phyloP scores from a whole-genome alignment of 2,797 vertebrate genomes.

The Xerus rutilus region DNA sequence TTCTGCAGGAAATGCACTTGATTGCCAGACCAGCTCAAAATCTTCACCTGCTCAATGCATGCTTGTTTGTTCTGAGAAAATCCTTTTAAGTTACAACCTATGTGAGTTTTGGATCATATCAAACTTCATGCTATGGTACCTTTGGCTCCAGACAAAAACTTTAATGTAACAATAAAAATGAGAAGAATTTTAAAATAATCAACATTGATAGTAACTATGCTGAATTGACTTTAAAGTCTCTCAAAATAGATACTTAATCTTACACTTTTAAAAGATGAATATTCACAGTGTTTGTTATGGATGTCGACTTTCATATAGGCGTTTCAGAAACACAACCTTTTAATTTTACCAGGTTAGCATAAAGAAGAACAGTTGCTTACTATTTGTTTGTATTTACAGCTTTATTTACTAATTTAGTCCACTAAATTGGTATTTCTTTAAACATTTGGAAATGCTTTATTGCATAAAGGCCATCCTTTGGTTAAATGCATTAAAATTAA shows the following conservation, averaged over 20 bases:
- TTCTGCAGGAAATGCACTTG: constrained; percentile 68
- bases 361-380: background rate
- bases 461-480: too few relatives aligned
- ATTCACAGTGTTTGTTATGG: background rate
- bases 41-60: constrained; percentile 49
- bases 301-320: background rate
- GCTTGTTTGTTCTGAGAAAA: constrained; percentile 63
- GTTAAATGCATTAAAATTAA: background rate
- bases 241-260: background rate
- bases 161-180: background rate
- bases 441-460: background rate
- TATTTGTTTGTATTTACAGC: background rate
- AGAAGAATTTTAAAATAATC: background rate
- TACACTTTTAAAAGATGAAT: background rate
- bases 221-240: background rate
- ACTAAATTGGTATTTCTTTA: background rate
- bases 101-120: background rate
- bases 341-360: background rate
- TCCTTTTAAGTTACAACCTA: background rate
- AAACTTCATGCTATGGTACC: background rate
- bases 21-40: background rate
- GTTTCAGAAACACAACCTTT: background rate
- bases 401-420: background rate
- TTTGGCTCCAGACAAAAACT: background rate
- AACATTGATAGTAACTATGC: background rate